phyloP scores from a whole-genome alignment of 2,888 invertebrate species.

The Dasysyrphus tricinctus region DNA sequence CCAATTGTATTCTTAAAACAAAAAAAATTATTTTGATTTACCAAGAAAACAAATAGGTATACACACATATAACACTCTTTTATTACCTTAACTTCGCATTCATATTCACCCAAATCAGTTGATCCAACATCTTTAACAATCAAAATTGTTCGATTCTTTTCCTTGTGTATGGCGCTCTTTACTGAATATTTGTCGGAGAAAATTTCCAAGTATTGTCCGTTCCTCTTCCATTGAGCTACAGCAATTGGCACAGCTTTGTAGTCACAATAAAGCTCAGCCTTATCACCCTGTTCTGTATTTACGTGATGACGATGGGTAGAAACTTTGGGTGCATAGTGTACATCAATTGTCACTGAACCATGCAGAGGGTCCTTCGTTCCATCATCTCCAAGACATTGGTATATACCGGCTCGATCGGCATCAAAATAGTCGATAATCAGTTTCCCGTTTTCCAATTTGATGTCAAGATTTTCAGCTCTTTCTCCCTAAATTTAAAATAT shows the following conservation, averaged over 20 bases:
- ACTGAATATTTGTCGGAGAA: constrained; percentile 82
- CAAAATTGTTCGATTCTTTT: constrained; percentile 85
- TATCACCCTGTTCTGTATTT: constrained; percentile 78
- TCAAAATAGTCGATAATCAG: constrained; percentile 79
- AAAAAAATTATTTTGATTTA: constrained; percentile 11
- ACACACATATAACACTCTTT: neutral
- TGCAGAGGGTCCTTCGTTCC: constrained; percentile 79
- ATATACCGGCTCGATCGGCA: constrained; percentile 79
- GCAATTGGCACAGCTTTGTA: constrained; percentile 81
- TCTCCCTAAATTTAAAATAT: constrained; percentile 77
- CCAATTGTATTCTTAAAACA: constrained; percentile 80
- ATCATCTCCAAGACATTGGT: constrained; percentile 82
- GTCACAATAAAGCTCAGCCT: constrained; percentile 81
- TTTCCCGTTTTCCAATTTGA: constrained; percentile 77
- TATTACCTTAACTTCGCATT: constrained; percentile 85
- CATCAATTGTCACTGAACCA: constrained; percentile 80
- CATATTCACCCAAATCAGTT: constrained; percentile 90
- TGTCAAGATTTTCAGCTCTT: constrained; percentile 76
- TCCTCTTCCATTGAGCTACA: constrained; percentile 79
- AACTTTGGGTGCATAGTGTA: constrained; percentile 81
- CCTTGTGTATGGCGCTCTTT: constrained; percentile 82
- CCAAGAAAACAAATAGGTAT: constrained; percentile 84
- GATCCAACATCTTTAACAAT: constrained; percentile 87
- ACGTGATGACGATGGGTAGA: constrained; percentile 81
- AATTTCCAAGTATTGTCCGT: constrained; percentile 77